Percentiles rank a stretch among this genome's conserved stretches.
Evolutionary conservation across 2,888 invertebrate genomes (phyloP).

Genomic region (Lasius fuliginosus): DNA sequence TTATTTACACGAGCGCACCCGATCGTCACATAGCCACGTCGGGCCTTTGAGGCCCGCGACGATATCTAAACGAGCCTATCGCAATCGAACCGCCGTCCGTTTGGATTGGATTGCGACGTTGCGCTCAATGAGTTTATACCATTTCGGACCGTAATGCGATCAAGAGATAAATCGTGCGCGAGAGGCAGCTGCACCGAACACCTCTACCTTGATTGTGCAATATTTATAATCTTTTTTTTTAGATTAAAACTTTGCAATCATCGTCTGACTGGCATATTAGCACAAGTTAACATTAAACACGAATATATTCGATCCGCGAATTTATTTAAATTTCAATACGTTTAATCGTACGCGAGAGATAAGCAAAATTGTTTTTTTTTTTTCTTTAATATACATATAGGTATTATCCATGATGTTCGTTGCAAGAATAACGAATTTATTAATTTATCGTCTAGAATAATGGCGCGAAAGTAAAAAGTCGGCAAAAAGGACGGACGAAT

Average conservation of each 20-base stretch:
- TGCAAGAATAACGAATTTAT: background rate
- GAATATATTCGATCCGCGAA: background rate
- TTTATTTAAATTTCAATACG: background rate
- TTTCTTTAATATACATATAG: background rate
- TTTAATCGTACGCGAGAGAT: background rate
- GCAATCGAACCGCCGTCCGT: conserved; percentile 40
- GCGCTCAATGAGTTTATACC: conserved; percentile 70
- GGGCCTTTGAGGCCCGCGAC: conserved; percentile 25
- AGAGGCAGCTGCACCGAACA: conserved; percentile 42
- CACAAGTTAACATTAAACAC: background rate
- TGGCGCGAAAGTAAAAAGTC: background rate
- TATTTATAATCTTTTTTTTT: conserved; percentile 58
- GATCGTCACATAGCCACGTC: conserved; percentile 64
- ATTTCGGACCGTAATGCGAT: conserved; percentile 62
- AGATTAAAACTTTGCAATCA: conserved; percentile 48
- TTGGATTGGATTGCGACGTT: conserved; percentile 58
- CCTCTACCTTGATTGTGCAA: conserved; percentile 68
- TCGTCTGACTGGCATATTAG: conserved; percentile 24
- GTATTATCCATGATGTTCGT: background rate
- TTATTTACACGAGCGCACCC: conserved; percentile 77
- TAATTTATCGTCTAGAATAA: background rate
- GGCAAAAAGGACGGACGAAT: conserved; percentile 65
- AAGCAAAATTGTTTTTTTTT: background rate
- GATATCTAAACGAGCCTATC: conserved; percentile 58
- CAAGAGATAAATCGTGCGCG: conserved; percentile 68